Conservation (phyloP, 1,140 invertebrate genomes). For the Bombyx mandarina region DNA sequence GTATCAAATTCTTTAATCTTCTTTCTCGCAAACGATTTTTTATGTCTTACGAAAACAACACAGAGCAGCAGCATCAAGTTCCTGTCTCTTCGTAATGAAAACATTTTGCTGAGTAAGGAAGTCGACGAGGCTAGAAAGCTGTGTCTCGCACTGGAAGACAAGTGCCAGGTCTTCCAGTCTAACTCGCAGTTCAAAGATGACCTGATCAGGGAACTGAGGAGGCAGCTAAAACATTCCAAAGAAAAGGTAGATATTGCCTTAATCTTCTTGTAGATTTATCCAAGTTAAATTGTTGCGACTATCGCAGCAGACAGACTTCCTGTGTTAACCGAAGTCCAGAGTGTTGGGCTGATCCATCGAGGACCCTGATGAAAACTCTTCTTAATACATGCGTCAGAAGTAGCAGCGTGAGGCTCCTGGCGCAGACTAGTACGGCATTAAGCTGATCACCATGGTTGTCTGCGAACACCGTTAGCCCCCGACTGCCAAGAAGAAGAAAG, state of each 20-base stretch:
- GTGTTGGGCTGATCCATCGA: too few species aligned
- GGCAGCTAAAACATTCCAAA: conserved; percentile 51
- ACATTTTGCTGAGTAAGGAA: conserved; percentile 37
- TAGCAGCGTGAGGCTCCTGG: too few species aligned
- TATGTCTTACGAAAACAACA: not conserved
- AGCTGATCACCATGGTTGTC: too few species aligned
- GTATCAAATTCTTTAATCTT: not conserved
- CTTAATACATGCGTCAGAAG: too few species aligned
- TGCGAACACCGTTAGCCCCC: too few species aligned
- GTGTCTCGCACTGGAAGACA: conserved; percentile 37
- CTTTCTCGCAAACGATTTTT: not conserved
- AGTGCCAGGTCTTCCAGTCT: conserved; percentile 27
- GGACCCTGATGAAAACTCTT: too few species aligned
- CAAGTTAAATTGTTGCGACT: too few species aligned
- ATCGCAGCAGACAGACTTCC: too few species aligned
- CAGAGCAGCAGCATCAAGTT: conserved; percentile 32
- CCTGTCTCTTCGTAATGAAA: conserved; percentile 30
- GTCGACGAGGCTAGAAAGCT: conserved; percentile 31
- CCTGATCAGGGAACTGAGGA: conserved; percentile 47
- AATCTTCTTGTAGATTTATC: too few species aligned
- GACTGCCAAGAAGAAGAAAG: too few species aligned
- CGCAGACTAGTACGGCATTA: too few species aligned
- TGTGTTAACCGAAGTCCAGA: too few species aligned
- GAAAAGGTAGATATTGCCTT: conserved; percentile 26
- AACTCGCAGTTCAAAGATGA: conserved; percentile 44